Base-by-base conservation (phyloP, 1,140 invertebrate species). In the Goniozus legneri region DNA sequence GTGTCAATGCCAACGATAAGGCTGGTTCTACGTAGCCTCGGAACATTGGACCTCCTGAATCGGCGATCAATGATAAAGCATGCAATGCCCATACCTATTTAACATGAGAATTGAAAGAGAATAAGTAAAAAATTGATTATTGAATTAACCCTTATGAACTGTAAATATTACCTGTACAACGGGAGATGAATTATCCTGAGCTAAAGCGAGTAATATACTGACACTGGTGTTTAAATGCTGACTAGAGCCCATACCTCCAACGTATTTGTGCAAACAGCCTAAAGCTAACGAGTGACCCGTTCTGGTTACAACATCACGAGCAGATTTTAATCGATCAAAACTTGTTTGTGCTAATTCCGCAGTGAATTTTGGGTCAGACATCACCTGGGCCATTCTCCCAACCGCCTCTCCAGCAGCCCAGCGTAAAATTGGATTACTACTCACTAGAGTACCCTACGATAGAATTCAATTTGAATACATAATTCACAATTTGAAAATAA, bases 1-100 rank as follows among this genome's bases (percentile, higher is more conserved):
- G 77, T 64, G 95, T 95, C 16, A 99, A 74, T 18, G 91, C 85
- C 16, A 97, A 79, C 1, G 88, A 89, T 18, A 99, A 75, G 0
- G 92, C 91, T 1, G 93, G 92, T 67, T 99, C 96, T 8, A 98
- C 94, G 75, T 97, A 98, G 12, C 89, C 85, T 16, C 95, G 81
- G 77, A 98, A 99, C 94, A 98, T 97, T 19, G 95, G 96, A 1
- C 96, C 96, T 16, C 95, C 95, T 6, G 95, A 97, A 71, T 98
- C 95, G 18, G 95, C 95, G 47, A 99, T 95, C 47, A 98, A 80
- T 7, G 92, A 89, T 22, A 99, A 71, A 2, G 95, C 95, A 77
- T 98, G 92, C 3, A 99, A 75, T 0, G 96, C 88, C 97, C 97
- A 99, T 22, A 96, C 89, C 86, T 96, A 61, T 21, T 73, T 59